phyloP scores from a whole-genome alignment of 2,797 vertebrate genomes.

The Myoxocephalus aenaeus region DNA sequence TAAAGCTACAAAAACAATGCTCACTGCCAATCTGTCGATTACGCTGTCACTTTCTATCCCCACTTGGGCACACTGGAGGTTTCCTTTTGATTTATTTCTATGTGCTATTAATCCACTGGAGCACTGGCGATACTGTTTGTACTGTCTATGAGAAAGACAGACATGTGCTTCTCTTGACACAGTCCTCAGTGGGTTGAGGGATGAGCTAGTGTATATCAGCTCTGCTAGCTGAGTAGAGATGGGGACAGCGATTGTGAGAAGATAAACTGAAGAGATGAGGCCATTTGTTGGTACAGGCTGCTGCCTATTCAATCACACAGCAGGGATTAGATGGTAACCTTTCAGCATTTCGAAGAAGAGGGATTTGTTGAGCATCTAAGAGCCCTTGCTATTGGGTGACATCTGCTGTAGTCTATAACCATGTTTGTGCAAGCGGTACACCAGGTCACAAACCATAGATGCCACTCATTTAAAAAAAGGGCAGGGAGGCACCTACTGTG shows the following conservation, averaged over 20 bases:
- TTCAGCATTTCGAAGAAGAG: not conserved
- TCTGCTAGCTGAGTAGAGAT: conserved; percentile 5
- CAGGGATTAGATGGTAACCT: conserved; percentile 9
- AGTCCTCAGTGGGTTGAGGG: conserved; percentile 18
- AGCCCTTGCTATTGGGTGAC: no score
- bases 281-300: conserved; percentile 7
- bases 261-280: conserved; percentile 32
- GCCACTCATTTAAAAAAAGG: no score
- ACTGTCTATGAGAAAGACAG: not conserved
- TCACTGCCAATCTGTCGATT: conserved; percentile 29
- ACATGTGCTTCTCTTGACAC: conserved; percentile 5
- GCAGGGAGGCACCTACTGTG: no score
- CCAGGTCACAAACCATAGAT: no score
- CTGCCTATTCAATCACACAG: conserved; percentile 27
- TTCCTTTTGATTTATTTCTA: conserved; percentile 30
- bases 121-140: not conserved
- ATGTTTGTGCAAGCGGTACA: no score
- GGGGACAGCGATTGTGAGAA: conserved; percentile 3
- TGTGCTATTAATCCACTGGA: conserved; percentile 21
- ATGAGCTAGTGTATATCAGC: conserved; percentile 19
- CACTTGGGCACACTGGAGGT: not conserved
- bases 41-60: not conserved
- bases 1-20: conserved; percentile 38
- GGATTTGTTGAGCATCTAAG: conserved; percentile 5
- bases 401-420: no score